These are phyloP conservation scores for Microctenopoma steveboyesi DNA, from an alignment of 2,797 vertebrate species.

Conservation along the genomic window DNA sequence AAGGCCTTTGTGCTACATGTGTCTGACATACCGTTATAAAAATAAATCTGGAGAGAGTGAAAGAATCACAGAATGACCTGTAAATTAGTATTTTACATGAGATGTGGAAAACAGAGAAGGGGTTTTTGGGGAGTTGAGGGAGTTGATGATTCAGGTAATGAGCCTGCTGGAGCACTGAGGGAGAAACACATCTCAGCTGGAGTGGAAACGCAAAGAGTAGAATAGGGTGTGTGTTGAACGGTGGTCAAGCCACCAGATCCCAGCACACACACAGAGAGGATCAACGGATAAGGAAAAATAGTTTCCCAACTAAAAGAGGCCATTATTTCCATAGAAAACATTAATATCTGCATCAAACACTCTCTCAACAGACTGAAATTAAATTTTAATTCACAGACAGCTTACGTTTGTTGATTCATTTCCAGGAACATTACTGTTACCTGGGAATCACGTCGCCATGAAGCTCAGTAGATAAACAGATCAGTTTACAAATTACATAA, in stretches of 20 bases:
- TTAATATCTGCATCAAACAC: slow-evolving; percentile 19
- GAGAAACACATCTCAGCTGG: slow-evolving; percentile 30
- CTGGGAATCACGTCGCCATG: slow-evolving; percentile 8
- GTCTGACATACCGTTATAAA: slow-evolving; percentile 49
- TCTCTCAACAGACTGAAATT: slow-evolving; percentile 25
- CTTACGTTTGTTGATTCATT: slow-evolving; percentile 36
- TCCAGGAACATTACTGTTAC: slow-evolving; percentile 21
- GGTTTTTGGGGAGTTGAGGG: slow-evolving; percentile 28
- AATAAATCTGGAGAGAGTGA: slow-evolving; percentile 43
- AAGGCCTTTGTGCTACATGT: slow-evolving; percentile 46
- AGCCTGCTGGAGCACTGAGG: slow-evolving; percentile 44
- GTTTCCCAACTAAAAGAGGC: slow-evolving; percentile 14
- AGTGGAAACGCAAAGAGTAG: slow-evolving; percentile 24
- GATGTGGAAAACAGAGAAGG: slow-evolving; percentile 71
- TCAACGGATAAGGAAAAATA: slow-evolving; percentile 8
- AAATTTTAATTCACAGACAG: slow-evolving; percentile 18
- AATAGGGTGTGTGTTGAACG: slow-evolving; percentile 34
- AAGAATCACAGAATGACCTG: slow-evolving; percentile 23
- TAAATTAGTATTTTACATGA: slow-evolving; percentile 62
- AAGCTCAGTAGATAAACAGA: slow-evolving; percentile 26
- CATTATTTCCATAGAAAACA: slow-evolving; percentile 46
- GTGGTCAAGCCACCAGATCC: slow-evolving; percentile 23
- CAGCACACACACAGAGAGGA: slow-evolving; percentile 21
- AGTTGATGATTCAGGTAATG: slow-evolving; percentile 57
- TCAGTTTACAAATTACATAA: slow-evolving; percentile 23